A percentile compares a stretch with the other conserved stretches of the same genome.
Evolutionary conservation across 2,888 invertebrate species (phyloP).

Genomic region (Corbicula japonica): DNA sequence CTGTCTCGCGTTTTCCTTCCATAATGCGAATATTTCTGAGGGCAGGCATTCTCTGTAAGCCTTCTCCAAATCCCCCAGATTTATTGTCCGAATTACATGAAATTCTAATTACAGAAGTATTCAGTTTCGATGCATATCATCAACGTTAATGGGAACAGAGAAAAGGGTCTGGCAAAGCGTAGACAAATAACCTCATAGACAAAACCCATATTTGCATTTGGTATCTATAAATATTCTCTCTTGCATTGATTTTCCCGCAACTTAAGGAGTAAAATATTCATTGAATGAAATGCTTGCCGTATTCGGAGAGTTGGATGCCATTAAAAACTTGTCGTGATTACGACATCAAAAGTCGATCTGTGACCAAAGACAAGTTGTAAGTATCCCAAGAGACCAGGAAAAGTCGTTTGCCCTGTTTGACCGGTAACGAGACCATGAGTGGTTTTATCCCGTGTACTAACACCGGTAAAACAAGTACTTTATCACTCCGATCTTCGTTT

Average conservation of each 20-base stretch:
- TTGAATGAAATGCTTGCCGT: conserved; percentile 48
- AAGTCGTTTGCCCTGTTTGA: too few species aligned
- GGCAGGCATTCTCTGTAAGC: conserved; percentile 22
- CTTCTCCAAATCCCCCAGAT: conserved; percentile 55
- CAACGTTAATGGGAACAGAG: conserved; percentile 31
- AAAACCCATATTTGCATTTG: conserved; percentile 40
- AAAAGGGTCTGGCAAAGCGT: conserved; percentile 18
- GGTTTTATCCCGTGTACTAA: too few species aligned
- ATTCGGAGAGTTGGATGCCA: conserved; percentile 13
- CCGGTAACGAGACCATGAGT: too few species aligned
- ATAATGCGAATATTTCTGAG: conserved; percentile 27
- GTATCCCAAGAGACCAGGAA: too few species aligned
- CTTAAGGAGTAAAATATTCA: conserved; percentile 61
- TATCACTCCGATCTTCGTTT: too few species aligned
- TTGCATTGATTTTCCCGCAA: conserved; percentile 35
- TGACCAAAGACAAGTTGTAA: conserved; percentile 12
- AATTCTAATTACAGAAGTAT: conserved; percentile 61
- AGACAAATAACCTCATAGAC: conserved; percentile 21
- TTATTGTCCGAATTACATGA: conserved; percentile 63
- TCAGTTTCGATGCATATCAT: conserved; percentile 59
- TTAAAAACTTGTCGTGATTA: conserved; percentile 10
- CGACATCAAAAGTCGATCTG: conserved; percentile 27
- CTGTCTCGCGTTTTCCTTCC: conserved; percentile 5
- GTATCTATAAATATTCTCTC: conserved; percentile 31
- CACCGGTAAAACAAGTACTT: too few species aligned